phyloP scores from a whole-genome alignment of 2,888 invertebrate genomes.

The Tenthredo mesomela region DNA sequence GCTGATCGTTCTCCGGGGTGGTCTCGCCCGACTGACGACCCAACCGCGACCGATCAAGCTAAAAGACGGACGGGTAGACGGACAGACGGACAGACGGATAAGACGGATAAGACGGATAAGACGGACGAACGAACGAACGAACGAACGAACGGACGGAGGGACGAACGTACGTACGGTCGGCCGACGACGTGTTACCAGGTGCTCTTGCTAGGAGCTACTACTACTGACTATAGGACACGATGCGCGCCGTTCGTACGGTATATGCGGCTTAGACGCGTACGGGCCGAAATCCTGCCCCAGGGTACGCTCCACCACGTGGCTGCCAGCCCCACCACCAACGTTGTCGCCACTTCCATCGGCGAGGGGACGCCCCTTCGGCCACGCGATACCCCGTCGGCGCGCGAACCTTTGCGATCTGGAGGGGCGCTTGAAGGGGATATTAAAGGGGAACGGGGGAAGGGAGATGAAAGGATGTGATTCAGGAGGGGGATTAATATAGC shows the following conservation, averaged over 20 bases:
- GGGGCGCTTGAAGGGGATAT: background rate
- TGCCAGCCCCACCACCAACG: constrained; percentile 58
- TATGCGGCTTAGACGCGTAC: constrained; percentile 54
- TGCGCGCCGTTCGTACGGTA: constrained; percentile 50
- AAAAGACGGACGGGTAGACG: constrained; percentile 29
- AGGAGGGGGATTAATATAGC: background rate
- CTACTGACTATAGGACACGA: constrained; percentile 59
- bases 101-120: constrained; percentile 44
- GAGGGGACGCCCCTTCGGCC: constrained; percentile 55
- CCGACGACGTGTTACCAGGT: constrained; percentile 60
- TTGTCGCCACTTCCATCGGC: constrained; percentile 56
- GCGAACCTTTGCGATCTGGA: constrained; percentile 43
- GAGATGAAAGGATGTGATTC: constrained; percentile 10
- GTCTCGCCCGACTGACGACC: constrained; percentile 44
- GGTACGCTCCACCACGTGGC: constrained; percentile 68
- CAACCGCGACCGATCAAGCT: constrained; percentile 45
- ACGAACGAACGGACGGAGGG: constrained; percentile 58
- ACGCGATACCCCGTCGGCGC: constrained; percentile 59
- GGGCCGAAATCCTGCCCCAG: constrained; percentile 66
- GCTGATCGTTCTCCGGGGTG: constrained; percentile 49
- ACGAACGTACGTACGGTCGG: constrained; percentile 58
- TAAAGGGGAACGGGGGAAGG: background rate
- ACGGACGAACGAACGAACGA: constrained; percentile 58
- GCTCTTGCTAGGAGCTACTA: constrained; percentile 67
- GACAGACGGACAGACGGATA: constrained; percentile 54